These are phyloP conservation scores for Nomada fucata DNA, from an alignment of 2,888 invertebrate genomes.

Conservation along the genomic window DNA sequence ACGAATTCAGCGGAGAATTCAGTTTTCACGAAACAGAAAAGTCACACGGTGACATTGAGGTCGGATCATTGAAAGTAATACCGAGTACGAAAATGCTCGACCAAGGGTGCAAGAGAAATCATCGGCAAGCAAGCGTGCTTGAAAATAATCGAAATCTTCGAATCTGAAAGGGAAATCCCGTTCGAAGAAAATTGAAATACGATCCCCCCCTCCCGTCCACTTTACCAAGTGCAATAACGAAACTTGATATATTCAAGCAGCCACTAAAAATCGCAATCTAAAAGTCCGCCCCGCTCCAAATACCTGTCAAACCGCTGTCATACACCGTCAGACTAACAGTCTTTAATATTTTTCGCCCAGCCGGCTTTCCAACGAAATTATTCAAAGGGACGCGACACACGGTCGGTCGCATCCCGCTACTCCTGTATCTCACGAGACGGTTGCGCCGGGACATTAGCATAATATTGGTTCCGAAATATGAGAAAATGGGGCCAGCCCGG, in stretches of 20 bases:
- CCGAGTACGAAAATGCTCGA: no score
- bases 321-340: slow-evolving; percentile 1
- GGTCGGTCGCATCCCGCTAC: slow-evolving; percentile 29
- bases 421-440: slow-evolving; percentile 53
- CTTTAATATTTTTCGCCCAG: slow-evolving; percentile 34
- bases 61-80: no score
- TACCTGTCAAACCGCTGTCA: slow-evolving; percentile 10
- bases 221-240: not conserved
- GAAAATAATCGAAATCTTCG: no score
- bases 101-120: no score
- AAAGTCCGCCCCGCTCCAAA: not conserved
- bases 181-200: not conserved
- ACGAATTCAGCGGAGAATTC: not conserved
- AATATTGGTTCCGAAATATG: slow-evolving; percentile 80
- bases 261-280: not conserved
- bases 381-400: slow-evolving; percentile 57
- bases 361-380: slow-evolving; percentile 49
- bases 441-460: slow-evolving; percentile 74
- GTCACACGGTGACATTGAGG: no score
- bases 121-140: no score
- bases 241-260: not conserved
- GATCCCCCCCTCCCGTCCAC: not conserved
- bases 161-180: not conserved
- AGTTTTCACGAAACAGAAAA: no score
- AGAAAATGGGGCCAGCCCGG: slow-evolving; percentile 67